Base-by-base conservation (phyloP, 2,888 invertebrate genomes). In the Volucella inflata region DNA sequence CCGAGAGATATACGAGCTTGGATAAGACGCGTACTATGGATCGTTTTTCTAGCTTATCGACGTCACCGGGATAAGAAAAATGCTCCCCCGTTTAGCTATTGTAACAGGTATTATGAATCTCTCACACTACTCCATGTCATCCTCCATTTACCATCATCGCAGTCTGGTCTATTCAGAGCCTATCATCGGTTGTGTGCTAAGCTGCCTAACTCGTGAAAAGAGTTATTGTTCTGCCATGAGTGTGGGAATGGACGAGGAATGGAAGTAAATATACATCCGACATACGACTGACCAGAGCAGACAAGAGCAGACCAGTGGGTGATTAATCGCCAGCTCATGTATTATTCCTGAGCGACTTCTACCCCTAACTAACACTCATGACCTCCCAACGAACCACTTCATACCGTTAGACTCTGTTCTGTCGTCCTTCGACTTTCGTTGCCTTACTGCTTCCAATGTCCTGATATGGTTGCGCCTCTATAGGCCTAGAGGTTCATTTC, bases 261-360 rank as follows among this genome's bases (percentile, higher is more conserved):
- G 17, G 42, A 16, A 60, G 21, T 44, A 44, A n/a, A 21, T 16
- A 59, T 11, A 42, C 6, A 46, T 8, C 48, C 9, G 42, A 21
- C 60, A 59, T n/a, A 0, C 6, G 30, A 60, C 10, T 44, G 40
- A 40, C 71, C 71, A 71, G 46, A 55, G 30, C 10, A 21, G 21
- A 21, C 21, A 2, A 21, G 2, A 21, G 21, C 30, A 30, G 30
- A 30, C 30, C 30, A 30, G 38, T n/a, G 40, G 44, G 68, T 77
- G 64, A 70, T 64, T 64, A 70, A 78, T 78, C 46, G 78, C 30
- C 48, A 40, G 40, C 70, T 78, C 70, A 78, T 70, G 62, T 64
- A 78, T 64, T 70, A 78, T 70, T 76, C 60, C 53, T 40, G 51
- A 59, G 68, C 46, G 44, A 60, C 36, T 68, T 60, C 46, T 51